Percentiles rank a stretch among this genome's conserved stretches.
These are phyloP conservation scores for Suillia variegata DNA, from an alignment of 2,888 invertebrate species.

Conservation along the genomic window DNA sequence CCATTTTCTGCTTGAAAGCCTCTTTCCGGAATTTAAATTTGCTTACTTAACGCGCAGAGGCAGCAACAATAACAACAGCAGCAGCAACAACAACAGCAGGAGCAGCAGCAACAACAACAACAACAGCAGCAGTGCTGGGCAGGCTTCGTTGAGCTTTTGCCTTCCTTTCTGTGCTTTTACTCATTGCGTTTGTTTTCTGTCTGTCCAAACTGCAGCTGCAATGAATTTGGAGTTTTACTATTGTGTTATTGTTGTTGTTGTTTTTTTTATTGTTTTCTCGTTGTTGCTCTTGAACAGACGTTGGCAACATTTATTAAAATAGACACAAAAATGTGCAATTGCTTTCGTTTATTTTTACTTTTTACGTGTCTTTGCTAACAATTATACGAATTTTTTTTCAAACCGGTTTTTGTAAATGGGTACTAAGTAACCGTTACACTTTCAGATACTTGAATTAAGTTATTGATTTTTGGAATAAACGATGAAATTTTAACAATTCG, in stretches of 20 bases:
- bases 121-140: background rate
- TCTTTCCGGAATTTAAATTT: constrained; percentile 28
- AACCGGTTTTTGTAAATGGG: too few species aligned
- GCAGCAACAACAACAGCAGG: too few species aligned
- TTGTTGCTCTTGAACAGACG: background rate
- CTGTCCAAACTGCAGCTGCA: background rate
- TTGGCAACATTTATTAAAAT: background rate
- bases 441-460: too few species aligned
- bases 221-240: background rate
- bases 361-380: too few species aligned
- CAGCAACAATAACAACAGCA: background rate
- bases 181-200: background rate
- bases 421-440: too few species aligned
- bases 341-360: too few species aligned
- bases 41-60: constrained; percentile 1
- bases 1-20: constrained; percentile 52
- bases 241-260: background rate
- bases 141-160: background rate
- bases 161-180: background rate
- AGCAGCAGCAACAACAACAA: background rate
- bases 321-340: background rate
- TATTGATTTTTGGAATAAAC: too few species aligned
- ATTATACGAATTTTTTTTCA: too few species aligned
- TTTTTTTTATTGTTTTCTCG: background rate
- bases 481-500: too few species aligned